Evolutionary conservation across 2,888 invertebrate species (phyloP).

Genomic region (Coremacera marginata): DNA sequence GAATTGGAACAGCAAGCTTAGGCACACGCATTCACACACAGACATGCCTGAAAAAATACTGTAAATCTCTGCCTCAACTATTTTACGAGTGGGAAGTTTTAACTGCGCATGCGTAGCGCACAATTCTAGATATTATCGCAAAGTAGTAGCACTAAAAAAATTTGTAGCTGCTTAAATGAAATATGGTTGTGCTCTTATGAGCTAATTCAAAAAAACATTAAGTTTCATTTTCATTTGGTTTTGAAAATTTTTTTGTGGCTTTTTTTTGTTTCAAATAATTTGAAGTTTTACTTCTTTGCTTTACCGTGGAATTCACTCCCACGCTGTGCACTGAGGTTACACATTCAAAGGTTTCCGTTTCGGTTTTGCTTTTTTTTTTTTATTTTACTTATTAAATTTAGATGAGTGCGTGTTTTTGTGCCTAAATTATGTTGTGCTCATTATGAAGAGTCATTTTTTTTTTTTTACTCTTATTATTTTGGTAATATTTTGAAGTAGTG

Average conservation of each 20-base stretch:
- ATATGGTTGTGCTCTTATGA: background rate
- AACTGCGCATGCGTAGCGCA: constrained; percentile 11
- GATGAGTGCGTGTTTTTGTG: background rate
- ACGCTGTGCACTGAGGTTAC: too few species aligned
- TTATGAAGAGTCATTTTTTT: background rate
- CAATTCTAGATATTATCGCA: constrained; percentile 3
- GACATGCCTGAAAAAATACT: background rate
- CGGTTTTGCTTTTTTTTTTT: background rate
- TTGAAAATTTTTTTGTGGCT: background rate
- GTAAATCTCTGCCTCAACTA: too few species aligned
- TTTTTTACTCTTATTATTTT: background rate
- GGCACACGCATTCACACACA: background rate
- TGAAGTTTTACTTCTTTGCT: too few species aligned
- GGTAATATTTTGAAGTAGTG: background rate
- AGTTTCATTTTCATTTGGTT: constrained; percentile 3
- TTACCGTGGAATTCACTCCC: too few species aligned
- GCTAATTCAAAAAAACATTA: background rate
- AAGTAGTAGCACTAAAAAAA: background rate
- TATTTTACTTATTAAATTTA: too few species aligned
- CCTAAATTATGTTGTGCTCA: background rate
- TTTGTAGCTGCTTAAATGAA: background rate
- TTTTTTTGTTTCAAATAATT: background rate
- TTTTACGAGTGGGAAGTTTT: constrained; percentile 1
- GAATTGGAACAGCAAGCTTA: background rate
- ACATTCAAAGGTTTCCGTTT: background rate